Evolutionary conservation across 1,140 invertebrate genomes (phyloP).

Genomic region (Parasteatoda tepidariorum): DNA sequence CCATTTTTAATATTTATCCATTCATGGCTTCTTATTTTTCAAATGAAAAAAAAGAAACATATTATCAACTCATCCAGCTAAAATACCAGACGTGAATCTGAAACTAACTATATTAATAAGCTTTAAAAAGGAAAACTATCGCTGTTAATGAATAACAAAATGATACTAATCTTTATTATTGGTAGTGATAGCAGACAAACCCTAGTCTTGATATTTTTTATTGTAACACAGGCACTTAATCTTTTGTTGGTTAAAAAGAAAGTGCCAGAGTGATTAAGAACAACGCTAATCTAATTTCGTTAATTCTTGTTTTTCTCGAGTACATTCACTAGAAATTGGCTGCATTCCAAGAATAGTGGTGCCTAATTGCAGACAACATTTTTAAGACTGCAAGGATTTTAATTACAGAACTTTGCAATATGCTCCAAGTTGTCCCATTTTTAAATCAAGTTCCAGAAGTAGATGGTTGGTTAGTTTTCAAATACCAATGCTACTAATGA

Average conservation of each 20-base stretch:
- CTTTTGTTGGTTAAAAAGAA: slow-evolving; percentile 46
- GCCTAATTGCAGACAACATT: slow-evolving; percentile 29
- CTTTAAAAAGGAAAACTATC: not conserved
- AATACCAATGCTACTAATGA: slow-evolving; percentile 42
- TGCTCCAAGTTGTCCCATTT: slow-evolving; percentile 11
- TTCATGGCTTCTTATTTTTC: too few species aligned
- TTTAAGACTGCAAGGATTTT: slow-evolving; percentile 50
- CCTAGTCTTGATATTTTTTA: not conserved
- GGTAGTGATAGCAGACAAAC: not conserved
- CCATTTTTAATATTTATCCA: too few species aligned
- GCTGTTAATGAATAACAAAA: not conserved
- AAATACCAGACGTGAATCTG: too few species aligned
- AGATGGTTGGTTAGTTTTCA: slow-evolving; percentile 43
- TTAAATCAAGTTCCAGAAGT: slow-evolving; percentile 17
- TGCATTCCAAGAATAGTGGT: slow-evolving; percentile 48
- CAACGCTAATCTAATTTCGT: slow-evolving; percentile 57
- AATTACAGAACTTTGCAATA: slow-evolving; percentile 49
- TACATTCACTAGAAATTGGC: slow-evolving; percentile 48
- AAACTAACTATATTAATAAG: too few species aligned
- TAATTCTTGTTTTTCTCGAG: slow-evolving; percentile 57
- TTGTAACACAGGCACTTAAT: slow-evolving; percentile 31
- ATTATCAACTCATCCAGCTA: too few species aligned
- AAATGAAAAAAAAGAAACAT: too few species aligned
- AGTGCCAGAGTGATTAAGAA: slow-evolving; percentile 55
- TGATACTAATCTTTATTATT: not conserved